Base-by-base conservation (phyloP, 2,797 vertebrate species). In the Phoxinus dragarum region DNA sequence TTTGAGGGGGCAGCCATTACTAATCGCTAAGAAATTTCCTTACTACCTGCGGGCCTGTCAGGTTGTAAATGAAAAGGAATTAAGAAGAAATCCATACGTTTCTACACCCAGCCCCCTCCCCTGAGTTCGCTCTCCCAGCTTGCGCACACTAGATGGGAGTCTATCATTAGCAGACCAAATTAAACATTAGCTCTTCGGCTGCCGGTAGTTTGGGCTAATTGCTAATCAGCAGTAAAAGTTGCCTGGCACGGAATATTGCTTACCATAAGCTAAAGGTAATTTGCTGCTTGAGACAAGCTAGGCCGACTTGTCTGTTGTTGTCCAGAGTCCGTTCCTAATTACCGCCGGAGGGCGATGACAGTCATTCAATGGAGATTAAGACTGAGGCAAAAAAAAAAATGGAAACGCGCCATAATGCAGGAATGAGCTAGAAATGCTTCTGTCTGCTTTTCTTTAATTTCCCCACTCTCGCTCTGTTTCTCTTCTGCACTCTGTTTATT, bases 151-250 rank as follows among this genome's bases (percentile, higher is more conserved):
- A 86, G 90, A 89, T 90, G 86, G 80, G 91, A 87, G 91, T 94
- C 93, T 94, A 94, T 92, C 94, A 95, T 95, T 95, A 95, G 91
- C 85, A 90, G 88, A 95, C 94, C 94, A 95, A 95, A 96, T 95
- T 94, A 96, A 96, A 95, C 94, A 95, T 95, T 94, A 94, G 94
- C 90, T 92, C 94, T 93, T 93, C 89, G 88, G 92, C 93, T 93
- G 94, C 92, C 86, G 93, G 93, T 94, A 94, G 94, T 94, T 94
- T 94, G 92, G 91, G 94, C 94, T 95, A 95, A 95, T 95, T 95
- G 94, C 94, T 95, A 95, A 95, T 95, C 94, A 95, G 95, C 95
- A 95, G 94, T 95, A 95, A 95, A 95, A 95, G 94, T 95, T 95
- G 94, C 93, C 92, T 94, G 95, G 93, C 94, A 95, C 90, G 87